Conservation (phyloP, 2,113 vertebrate species). For the Dipodomys merriami region DNA sequence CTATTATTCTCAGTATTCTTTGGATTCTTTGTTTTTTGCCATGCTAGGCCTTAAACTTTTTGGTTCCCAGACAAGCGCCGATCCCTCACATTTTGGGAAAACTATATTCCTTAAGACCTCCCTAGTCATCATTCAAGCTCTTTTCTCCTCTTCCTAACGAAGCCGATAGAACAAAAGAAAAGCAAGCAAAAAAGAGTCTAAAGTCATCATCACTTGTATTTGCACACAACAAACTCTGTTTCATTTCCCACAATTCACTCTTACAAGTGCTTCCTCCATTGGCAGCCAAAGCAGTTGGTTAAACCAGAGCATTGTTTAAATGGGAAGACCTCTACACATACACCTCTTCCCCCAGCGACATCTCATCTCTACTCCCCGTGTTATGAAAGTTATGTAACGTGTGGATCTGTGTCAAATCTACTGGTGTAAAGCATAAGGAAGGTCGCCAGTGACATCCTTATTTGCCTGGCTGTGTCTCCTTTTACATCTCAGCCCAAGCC, state of each 20-base stretch:
- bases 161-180: neutral
- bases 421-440: neutral
- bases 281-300: neutral
- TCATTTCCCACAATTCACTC: neutral
- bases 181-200: neutral
- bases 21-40: neutral
- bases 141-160: neutral
- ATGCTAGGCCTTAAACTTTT: neutral
- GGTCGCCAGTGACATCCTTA: neutral
- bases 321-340: neutral
- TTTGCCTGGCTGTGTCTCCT: neutral
- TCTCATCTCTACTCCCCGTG: neutral
- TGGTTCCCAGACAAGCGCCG: neutral
- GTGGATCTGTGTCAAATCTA: slow-evolving; percentile 17
- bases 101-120: neutral
- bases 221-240: neutral
- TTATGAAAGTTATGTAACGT: neutral
- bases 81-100: slow-evolving; percentile 8
- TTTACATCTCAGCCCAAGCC: neutral
- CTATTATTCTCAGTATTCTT: neutral
- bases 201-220: neutral
- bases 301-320: neutral
- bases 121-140: neutral
- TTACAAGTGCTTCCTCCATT: neutral
- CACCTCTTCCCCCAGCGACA: neutral